Evolutionary conservation across 2,113 vertebrate genomes (phyloP), one percentile per base, ranked within the genome.

Genomic region (Zosterops lateralis): DNA sequence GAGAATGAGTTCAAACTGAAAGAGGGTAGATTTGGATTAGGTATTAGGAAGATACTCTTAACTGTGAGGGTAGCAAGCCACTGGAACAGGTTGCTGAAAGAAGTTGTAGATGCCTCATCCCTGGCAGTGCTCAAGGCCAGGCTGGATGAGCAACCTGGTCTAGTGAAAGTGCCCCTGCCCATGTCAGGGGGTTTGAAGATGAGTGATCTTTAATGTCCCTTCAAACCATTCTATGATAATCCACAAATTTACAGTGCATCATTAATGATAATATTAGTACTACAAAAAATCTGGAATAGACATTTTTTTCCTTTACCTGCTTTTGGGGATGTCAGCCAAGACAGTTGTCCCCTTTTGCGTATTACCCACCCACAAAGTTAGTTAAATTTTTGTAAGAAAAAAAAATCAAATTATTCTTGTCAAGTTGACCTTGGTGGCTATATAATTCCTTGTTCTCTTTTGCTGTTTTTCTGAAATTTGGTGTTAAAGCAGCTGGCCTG

Each of bases 221-320:
- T 74, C 24, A 47, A 74, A 47, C 5, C 24, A 21, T 60, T 60
- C 22, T 38, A 6, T 51, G 28, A 66, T 25, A 70, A 68, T 29
- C 17, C 2, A 6, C 10, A 84, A 73, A 56, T 22, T 8, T 64
- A 14, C 2, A 31, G 3, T 53, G 6, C 17, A 80, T 17, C 16
- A 31, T 32, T 64, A 79, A 42, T 42, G 15, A 45, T 67, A 89
- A 36, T 54, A 45, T 50, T 25, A 58, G 2, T 50, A 13, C 21
- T 36, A 36, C 9, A 1, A 7, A 7, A 54, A 74, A 28, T 67
- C 58, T 32, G 48, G 66, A 89, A 67, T 3, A 61, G 48, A 40
- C 3, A 2, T 57, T 50, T 14, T 19, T 19, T 72, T 75, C 48
- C 13, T 3, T 83, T 64, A n/a, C 7, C 29, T 0, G 0, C 6